Evolutionary conservation across 2,888 invertebrate genomes (phyloP).

Genomic region (Cryptocephalus primarius): DNA sequence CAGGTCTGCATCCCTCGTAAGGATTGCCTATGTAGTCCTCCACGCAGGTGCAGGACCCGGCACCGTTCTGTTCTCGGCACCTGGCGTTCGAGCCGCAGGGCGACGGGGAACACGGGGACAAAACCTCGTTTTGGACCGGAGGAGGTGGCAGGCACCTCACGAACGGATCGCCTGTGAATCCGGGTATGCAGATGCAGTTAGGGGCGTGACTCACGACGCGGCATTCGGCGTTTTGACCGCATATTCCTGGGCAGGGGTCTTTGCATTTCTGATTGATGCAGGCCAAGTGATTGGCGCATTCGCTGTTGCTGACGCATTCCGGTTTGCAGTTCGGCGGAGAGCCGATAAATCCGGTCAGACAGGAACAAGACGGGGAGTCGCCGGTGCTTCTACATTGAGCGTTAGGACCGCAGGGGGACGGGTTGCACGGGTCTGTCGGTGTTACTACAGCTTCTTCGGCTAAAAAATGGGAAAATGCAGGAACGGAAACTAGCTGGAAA

Average conservation of each 20-base stretch:
- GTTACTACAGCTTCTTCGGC: slow-evolving; percentile 22
- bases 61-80: slow-evolving; percentile 56
- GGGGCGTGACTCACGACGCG: slow-evolving; percentile 65
- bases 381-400: slow-evolving; percentile 37
- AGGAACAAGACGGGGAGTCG: slow-evolving; percentile 44
- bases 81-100: slow-evolving; percentile 60
- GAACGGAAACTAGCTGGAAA: no score
- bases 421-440: slow-evolving; percentile 37
- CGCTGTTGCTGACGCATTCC: slow-evolving; percentile 61
- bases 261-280: slow-evolving; percentile 65
- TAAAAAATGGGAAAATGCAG: slow-evolving; percentile 13
- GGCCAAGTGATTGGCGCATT: slow-evolving; percentile 57
- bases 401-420: slow-evolving; percentile 40
- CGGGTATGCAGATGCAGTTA: slow-evolving; percentile 58
- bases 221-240: slow-evolving; percentile 63
- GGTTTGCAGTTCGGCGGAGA: slow-evolving; percentile 45
- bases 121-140: slow-evolving; percentile 19
- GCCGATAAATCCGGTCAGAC: slow-evolving; percentile 38
- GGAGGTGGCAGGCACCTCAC: slow-evolving; percentile 38
- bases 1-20: slow-evolving; percentile 51
- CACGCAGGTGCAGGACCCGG: slow-evolving; percentile 59
- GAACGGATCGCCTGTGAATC: slow-evolving; percentile 56
- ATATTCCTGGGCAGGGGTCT: slow-evolving; percentile 61
- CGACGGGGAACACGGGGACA: slow-evolving; percentile 34
- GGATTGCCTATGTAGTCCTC: slow-evolving; percentile 67